A percentile compares a stretch with the other conserved stretches of the same genome.
phyloP scores from a whole-genome alignment of 1,140 invertebrate genomes.

The Drosophila aff. region DNA sequence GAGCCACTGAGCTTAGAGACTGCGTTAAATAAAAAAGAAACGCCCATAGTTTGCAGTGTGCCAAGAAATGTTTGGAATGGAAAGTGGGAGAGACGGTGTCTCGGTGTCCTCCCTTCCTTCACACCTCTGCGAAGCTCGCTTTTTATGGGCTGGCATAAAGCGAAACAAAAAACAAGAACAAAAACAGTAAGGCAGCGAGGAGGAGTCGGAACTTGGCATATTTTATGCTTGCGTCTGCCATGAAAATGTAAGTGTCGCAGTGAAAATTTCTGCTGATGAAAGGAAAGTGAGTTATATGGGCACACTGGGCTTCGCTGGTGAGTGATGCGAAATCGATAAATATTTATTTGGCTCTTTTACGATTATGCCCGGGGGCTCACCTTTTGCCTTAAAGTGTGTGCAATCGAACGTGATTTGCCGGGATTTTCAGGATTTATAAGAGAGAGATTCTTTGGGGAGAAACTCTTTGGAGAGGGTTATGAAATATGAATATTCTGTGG shows the following conservation, averaged over 20 bases:
- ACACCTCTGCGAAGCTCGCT: constrained; percentile 21
- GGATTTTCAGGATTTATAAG: constrained; percentile 11
- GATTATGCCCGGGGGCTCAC: constrained; percentile 23
- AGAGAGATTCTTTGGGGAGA: neutral
- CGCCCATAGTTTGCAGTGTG: constrained; percentile 54
- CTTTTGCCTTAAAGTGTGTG: constrained; percentile 21
- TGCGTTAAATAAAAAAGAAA: constrained; percentile 59
- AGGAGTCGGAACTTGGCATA: constrained; percentile 65
- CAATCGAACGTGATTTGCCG: constrained; percentile 6
- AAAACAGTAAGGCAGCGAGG: neutral
- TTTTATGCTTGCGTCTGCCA: constrained; percentile 70
- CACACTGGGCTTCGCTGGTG: constrained; percentile 27
- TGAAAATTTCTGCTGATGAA: constrained; percentile 81
- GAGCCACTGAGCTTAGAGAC: constrained; percentile 60
- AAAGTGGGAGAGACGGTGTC: neutral
- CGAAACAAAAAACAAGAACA: constrained; percentile 5
- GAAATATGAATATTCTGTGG: neutral
- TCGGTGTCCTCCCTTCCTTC: neutral
- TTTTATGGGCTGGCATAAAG: constrained; percentile 66
- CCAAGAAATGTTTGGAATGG: neutral
- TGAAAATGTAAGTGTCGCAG: constrained; percentile 79
- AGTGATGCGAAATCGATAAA: constrained; percentile 47
- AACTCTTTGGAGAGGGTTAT: no score
- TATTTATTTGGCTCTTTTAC: constrained; percentile 47
- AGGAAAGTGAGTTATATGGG: constrained; percentile 72